Evolutionary conservation across 1,140 invertebrate genomes (phyloP), one percentile per base, ranked within the genome.

Genomic region (Calliphora vicina): DNA sequence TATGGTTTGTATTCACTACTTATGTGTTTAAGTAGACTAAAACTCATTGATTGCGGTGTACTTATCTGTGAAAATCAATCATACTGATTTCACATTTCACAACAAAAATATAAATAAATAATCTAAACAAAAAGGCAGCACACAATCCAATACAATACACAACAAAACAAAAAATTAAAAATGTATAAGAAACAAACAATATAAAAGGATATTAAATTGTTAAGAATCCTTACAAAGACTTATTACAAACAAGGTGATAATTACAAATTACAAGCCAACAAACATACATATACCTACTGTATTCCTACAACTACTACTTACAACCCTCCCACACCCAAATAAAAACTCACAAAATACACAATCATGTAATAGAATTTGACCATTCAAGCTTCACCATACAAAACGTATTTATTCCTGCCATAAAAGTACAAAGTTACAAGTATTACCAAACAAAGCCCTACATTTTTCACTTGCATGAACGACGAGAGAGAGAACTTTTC

Each of bases 161-260:
- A 35, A 10, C 10, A 35, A 35, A 35, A 35, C 35, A 10, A 35
- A 35, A 29, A 35, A 74, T 27, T n/a, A 74, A 74, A 13, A 20
- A 35, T n/a, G n/a, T n/a, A 74, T 17, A 74, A 74, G 17, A 35
- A 8, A 35, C 71, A 72, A 27, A n/a, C 2, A 74, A 74, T 74
- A 74, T 74, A 74, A 74, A 74, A 74, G 72, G 72, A 74, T 74
- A 74, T 74, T 74, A 74, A 29, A 74, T 74, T 74, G 72, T 74
- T 35, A 74, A 35, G 72, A 74, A 74, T 74, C 72, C 72, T 74
- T 74, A 74, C 72, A 74, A 74, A 20, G 27, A n/a, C 72, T 74
- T 74, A 74, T 17, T 50, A 12, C 15, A n/a, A 74, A 74, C 17
- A 29, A 35, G 29, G 72, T 74, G 26, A 35, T 29, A 74, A 74